Evolutionary conservation across 1,140 invertebrate genomes (phyloP), one percentile per base, ranked within the genome.

Genomic region (Temnothorax longispinosus): DNA sequence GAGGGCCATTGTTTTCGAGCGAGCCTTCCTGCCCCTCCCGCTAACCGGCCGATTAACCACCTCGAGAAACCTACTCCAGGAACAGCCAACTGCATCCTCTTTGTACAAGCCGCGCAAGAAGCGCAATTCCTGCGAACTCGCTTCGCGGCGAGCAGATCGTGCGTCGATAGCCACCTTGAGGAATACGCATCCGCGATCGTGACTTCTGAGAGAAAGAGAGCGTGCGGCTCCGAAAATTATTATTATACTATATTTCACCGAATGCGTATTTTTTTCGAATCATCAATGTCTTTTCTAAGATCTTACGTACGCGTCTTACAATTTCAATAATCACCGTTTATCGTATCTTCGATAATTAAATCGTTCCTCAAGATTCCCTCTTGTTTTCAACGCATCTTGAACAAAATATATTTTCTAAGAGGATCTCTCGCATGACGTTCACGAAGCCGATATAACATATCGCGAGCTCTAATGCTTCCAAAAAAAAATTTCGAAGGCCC

Each of bases 1-100:
- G 87, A 27, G 89, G 18, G 15, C 77, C 89, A 89, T 91, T 91
- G 90, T 90, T 76, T 90, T 58, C n/a, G 50, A 54, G 58, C 69
- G 35, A 74, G 32, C 60, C 50, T 13, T 21, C 54, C 32, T 60
- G 32, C 69, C 18, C 18, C 11, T 6, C 47, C 8, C 44, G 56
- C 67, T 81, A 87, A 75, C 65, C 58, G 62, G 64, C 71, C 84
- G 74, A 81, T 82, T 71, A 86, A 86, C 85, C 76, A 84, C 80
- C 80, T 84, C 80, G 80, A 60, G 65, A 65, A 21, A 69, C 65
- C 69, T 82, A 67, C 65, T 84, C 62, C 15, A 27, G 15, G 77
- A 90, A 91, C 87, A 76, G 86, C 69, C 38, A 27, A 64, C 60
- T 32, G 72, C 71, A 65, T 87, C 74, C 71, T 90, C 86, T 88